These are phyloP conservation scores for Chloebia gouldiae DNA, from an alignment of 2,113 vertebrate species.

Conservation along the genomic window DNA sequence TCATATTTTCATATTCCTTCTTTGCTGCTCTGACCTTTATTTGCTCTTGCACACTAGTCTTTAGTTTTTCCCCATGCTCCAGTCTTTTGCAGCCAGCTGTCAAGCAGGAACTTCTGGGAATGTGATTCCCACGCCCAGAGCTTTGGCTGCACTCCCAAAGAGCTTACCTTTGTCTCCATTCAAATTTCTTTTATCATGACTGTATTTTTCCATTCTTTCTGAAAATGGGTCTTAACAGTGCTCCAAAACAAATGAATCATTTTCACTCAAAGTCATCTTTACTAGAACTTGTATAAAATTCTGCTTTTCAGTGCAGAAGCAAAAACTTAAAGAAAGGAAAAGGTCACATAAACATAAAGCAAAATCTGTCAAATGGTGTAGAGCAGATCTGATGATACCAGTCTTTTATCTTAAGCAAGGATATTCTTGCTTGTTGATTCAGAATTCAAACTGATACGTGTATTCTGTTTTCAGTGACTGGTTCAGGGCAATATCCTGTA, in stretches of 20 bases:
- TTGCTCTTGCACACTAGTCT: not conserved
- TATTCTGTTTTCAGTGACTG: not conserved
- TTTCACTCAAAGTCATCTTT: not conserved
- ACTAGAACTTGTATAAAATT: not conserved
- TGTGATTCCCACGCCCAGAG: not conserved
- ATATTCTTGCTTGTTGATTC: not conserved
- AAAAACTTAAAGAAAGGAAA: not conserved
- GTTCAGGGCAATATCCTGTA: not conserved
- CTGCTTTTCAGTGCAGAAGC: not conserved
- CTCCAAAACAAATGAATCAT: not conserved
- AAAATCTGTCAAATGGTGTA: not conserved
- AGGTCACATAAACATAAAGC: not conserved
- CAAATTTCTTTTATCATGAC: not conserved
- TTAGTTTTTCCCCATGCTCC: not conserved
- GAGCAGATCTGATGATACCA: not conserved
- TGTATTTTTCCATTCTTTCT: constrained; percentile 13
- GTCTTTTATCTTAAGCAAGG: not conserved
- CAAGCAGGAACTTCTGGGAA: constrained; percentile 15
- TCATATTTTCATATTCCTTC: not conserved
- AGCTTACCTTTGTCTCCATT: constrained; percentile 4
- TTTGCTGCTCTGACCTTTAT: constrained; percentile 19
- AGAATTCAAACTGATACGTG: not conserved
- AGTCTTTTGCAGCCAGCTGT: constrained; percentile 13
- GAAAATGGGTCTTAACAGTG: not conserved
- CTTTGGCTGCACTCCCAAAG: not conserved